These are phyloP conservation scores for Astyanax mexicanus DNA, from an alignment of 2,797 vertebrate species.

Conservation along the genomic window DNA sequence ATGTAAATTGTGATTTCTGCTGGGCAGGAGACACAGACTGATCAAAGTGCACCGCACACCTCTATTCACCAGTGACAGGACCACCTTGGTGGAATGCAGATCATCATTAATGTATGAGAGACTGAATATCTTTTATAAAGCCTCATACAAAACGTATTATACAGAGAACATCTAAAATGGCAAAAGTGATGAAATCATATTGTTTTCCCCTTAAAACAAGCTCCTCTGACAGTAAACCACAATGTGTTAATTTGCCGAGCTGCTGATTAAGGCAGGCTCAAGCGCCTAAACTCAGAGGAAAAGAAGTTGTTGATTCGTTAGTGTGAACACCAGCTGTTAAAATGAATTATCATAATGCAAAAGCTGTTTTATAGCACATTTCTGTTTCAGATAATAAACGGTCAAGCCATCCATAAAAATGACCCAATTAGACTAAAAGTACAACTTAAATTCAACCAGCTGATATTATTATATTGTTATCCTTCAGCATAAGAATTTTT, in stretches of 20 bases:
- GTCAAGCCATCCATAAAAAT: too few species aligned
- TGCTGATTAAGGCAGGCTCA: background rate
- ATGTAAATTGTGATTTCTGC: too few species aligned
- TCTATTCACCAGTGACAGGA: too few species aligned
- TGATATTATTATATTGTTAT: too few species aligned
- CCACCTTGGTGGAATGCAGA: too few species aligned
- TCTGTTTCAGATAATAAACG: background rate
- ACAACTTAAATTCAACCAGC: too few species aligned
- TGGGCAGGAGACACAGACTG: too few species aligned
- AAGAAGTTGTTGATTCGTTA: background rate
- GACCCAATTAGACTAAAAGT: too few species aligned
- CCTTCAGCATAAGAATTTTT: too few species aligned
- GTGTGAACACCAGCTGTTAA: background rate
- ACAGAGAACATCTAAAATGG: background rate
- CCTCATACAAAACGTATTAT: too few species aligned
- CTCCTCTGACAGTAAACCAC: background rate
- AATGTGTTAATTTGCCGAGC: background rate
- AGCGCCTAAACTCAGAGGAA: background rate
- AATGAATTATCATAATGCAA: constrained; percentile 2
- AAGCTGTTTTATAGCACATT: background rate
- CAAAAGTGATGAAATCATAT: background rate
- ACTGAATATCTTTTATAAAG: background rate
- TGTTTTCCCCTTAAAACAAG: background rate
- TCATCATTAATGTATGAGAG: too few species aligned
- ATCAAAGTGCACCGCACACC: too few species aligned